Conservation (phyloP, 2,797 vertebrate species). For the Holocentrus rufus region DNA sequence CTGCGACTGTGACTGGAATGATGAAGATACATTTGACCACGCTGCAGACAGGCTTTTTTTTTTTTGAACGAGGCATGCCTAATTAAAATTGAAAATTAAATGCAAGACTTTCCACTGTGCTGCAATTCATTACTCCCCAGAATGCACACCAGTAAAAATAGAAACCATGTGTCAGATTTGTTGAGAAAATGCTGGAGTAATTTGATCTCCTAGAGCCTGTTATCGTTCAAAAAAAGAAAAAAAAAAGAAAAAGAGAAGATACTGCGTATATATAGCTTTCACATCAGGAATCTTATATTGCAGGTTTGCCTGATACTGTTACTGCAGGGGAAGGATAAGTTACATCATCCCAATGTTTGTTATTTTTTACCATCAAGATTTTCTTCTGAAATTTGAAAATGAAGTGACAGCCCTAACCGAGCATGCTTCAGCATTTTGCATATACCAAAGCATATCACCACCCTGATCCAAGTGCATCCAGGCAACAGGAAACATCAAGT, state of each 20-base stretch:
- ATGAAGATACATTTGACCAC: neutral
- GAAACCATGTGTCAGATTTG: neutral
- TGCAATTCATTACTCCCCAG: neutral
- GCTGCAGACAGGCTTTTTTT: neutral
- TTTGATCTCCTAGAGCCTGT: neutral
- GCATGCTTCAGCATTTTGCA: neutral
- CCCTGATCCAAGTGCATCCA: neutral
- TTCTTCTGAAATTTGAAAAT: neutral
- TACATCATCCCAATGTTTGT: neutral
- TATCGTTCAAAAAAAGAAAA: neutral
- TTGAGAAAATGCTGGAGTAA: neutral
- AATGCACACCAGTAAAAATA: neutral
- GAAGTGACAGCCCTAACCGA: neutral
- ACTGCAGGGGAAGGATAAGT: neutral
- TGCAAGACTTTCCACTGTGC: neutral
- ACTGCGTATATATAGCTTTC: neutral
- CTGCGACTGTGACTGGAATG: neutral
- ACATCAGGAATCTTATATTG: neutral
- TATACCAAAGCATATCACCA: neutral
- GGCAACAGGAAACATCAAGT: neutral
- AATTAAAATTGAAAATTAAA: neutral
- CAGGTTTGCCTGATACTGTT: neutral
- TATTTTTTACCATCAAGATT: neutral
- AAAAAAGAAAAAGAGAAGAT: too few species aligned
- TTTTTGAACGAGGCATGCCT: neutral